Evolutionary conservation across 1,140 invertebrate species (phyloP).

Genomic region (Solen grandis): DNA sequence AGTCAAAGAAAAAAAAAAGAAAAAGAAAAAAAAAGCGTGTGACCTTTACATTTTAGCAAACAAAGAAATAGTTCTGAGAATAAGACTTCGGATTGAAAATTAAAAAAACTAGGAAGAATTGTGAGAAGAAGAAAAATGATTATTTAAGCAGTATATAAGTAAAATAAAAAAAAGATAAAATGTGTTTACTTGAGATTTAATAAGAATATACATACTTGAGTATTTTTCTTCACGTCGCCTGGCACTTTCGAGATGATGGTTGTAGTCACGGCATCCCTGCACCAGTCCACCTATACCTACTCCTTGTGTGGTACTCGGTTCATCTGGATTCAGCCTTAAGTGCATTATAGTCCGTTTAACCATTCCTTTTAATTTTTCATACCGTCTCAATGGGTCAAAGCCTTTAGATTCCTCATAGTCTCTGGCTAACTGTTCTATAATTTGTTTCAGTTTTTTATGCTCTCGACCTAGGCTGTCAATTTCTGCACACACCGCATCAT

Average conservation of each 20-base stretch:
- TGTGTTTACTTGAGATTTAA: not conserved
- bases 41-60: no score
- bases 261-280: slow-evolving; percentile 64
- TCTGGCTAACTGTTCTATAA: slow-evolving; percentile 71
- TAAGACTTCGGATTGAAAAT: no score
- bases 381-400: slow-evolving; percentile 74
- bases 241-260: slow-evolving; percentile 61
- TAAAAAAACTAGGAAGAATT: no score
- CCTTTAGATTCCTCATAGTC: slow-evolving; percentile 77
- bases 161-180: no score
- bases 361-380: slow-evolving; percentile 75
- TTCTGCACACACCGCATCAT: slow-evolving; percentile 69
- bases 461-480: slow-evolving; percentile 66
- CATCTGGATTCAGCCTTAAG: slow-evolving; percentile 71
- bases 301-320: slow-evolving; percentile 49
- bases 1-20: no score
- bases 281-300: slow-evolving; percentile 58
- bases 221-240: slow-evolving; percentile 64
- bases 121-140: no score
- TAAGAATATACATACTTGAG: slow-evolving; percentile 53
- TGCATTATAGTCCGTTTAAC: slow-evolving; percentile 76
- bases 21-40: no score
- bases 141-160: no score
- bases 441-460: slow-evolving; percentile 70
- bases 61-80: no score